Evolutionary conservation across 2,797 vertebrate genomes (phyloP).

Genomic region (Leontopithecus rosalia): DNA sequence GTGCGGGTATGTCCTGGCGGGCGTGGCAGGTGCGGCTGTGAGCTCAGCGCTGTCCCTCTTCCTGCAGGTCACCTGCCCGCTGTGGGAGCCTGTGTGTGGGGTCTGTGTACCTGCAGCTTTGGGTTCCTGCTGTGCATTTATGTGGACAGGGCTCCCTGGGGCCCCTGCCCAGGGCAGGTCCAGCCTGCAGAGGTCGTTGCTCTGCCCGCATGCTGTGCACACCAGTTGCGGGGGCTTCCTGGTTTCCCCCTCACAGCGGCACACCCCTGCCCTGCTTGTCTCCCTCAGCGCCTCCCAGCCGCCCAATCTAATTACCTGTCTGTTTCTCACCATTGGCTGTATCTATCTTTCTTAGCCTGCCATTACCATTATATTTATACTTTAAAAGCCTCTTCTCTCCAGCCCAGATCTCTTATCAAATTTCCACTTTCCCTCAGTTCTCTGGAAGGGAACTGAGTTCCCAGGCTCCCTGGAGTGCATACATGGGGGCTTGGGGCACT

Average conservation of each 20-base stretch:
- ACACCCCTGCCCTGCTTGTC: neutral
- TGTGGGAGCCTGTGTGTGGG: neutral
- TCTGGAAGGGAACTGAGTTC: no score
- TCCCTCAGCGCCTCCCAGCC: no score
- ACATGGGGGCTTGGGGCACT: neutral
- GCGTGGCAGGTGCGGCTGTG: neutral
- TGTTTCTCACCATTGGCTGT: neutral
- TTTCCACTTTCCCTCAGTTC: neutral
- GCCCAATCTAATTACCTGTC: neutral
- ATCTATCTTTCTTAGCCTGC: neutral
- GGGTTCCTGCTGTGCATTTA: neutral
- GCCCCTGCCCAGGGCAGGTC: neutral
- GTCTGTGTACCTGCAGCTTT: neutral
- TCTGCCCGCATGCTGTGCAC: fast-evolving
- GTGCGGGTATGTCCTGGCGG: neutral
- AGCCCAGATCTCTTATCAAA: neutral
- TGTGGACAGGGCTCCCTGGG: neutral
- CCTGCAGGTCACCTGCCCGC: neutral
- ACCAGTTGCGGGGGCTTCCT: neutral
- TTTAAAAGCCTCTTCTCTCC: neutral
- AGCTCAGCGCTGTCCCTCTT: no score
- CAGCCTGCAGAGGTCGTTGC: neutral
- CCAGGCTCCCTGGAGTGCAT: neutral
- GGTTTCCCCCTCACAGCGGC: fast-evolving
- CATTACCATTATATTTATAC: no score